Percentiles rank a stretch among this genome's conserved stretches.
Evolutionary conservation across 1,140 invertebrate genomes (phyloP).

Genomic region (Eufriesea mexicana): DNA sequence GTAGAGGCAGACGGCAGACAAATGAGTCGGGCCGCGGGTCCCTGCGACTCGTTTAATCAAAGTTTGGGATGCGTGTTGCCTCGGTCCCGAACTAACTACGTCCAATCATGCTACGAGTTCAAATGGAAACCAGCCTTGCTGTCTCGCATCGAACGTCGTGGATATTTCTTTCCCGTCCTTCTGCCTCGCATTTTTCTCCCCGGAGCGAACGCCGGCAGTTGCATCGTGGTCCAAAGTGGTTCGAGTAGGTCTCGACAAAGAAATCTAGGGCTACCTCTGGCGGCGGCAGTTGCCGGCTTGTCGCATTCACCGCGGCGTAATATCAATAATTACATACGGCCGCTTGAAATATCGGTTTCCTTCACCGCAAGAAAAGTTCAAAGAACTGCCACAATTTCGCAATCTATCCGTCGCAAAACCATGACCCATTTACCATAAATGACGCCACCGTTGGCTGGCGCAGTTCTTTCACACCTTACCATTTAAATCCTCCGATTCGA

Average conservation of each 20-base stretch:
- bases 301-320: conserved; percentile 44
- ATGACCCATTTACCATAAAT: conserved; percentile 53
- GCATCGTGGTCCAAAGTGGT: not conserved
- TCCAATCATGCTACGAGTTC: conserved; percentile 76
- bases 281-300: not conserved
- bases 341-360: conserved; percentile 52
- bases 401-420: conserved; percentile 51
- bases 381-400: conserved; percentile 55
- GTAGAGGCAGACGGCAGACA: conserved; percentile 74
- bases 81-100: conserved; percentile 75
- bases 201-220: not conserved
- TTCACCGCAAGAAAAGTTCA: conserved; percentile 56
- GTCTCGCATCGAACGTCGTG: conserved; percentile 39
- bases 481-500: conserved; percentile 1
- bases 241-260: conserved; percentile 10
- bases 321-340: conserved; percentile 52
- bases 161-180: not conserved
- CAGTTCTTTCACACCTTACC: conserved; percentile 39
- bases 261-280: conserved; percentile 34
- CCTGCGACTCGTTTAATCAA: conserved; percentile 79
- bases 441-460: conserved; percentile 18
- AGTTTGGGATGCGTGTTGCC: conserved; percentile 78
- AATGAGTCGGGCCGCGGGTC: conserved; percentile 77
- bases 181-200: not conserved
- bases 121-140: conserved; percentile 43